Base-by-base conservation (phyloP, 2,888 invertebrate genomes). In the Xylota sylvarum region DNA sequence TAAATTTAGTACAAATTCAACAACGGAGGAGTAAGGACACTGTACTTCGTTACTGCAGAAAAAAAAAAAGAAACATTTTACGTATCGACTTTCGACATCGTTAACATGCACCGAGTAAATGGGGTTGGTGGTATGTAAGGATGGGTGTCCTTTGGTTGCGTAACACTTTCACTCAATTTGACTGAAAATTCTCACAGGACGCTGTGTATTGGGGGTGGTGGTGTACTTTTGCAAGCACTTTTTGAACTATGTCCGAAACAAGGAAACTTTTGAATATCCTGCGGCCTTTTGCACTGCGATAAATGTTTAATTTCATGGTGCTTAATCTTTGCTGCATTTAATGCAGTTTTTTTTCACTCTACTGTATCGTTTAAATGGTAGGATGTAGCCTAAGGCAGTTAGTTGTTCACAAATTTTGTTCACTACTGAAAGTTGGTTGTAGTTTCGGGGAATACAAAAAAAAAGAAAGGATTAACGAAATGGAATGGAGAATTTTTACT, bases 291-390 rank as follows among this genome's bases (percentile, higher is more conserved):
- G 23, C 60, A 67, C 65, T 76, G 72, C 85, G 81, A 81, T 85
- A 81, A 85, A 85, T 85, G 85, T 81, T 85, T 85, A 77, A 85
- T 85, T 85, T 85, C 80, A 80, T 85, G 85, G 80, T 72, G 76
- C 60, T 85, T 85, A 76, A 80, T 85, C 65, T 48, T 85, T 85
- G 81, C 60, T 85, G 72, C 85, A 79, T 56, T 72, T 19, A 79
- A 48, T 79, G 79, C 56, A 85, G 19, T 70, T 76, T 72, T 82
- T 70, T 52, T 9, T 35, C 17, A 50, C 30, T 62, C 14, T 48
- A 19, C 35, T 62, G 62, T 43, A 62, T 69, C 64, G 76, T 7
- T 84, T 30, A 76, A 70, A 80, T 79, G 64, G 40, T 52, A 55
- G 60, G 12, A 17, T 52, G 32, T 52, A 30, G 60, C 85, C 72